phyloP scores from a whole-genome alignment of 2,113 vertebrate genomes.

The Poeciliopsis prolifica region DNA sequence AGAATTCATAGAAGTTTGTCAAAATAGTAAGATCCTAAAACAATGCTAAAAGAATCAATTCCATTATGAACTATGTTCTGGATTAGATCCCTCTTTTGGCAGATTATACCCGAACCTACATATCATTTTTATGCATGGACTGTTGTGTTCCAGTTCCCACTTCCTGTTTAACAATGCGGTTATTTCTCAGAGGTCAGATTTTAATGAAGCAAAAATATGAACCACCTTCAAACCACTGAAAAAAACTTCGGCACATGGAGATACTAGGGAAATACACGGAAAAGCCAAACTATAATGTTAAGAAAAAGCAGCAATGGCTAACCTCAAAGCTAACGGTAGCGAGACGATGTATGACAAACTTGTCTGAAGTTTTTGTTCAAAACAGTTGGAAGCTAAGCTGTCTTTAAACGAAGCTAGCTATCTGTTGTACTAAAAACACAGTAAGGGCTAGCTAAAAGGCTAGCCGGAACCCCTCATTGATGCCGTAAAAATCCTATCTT shows the following conservation, averaged over 20 bases:
- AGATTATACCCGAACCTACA: no score
- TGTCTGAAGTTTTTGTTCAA: neutral
- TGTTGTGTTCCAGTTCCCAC: no score
- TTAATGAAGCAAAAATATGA: no score
- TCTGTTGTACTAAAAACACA: neutral
- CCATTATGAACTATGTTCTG: no score
- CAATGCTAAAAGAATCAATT: no score
- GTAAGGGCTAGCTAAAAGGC: slow-evolving; percentile 16
- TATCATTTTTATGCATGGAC: no score
- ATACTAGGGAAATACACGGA: neutral
- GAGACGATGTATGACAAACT: neutral
- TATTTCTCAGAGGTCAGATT: no score
- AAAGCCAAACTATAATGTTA: neutral
- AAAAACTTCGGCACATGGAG: neutral
- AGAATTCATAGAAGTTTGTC: neutral
- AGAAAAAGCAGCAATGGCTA: slow-evolving; percentile 9
- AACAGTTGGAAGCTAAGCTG: fast-evolving
- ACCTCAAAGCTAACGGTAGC: slow-evolving; percentile 1
- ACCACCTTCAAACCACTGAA: neutral
- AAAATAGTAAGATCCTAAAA: neutral
- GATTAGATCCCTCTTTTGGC: no score
- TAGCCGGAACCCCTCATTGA: slow-evolving; percentile 30
- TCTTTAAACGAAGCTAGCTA: no score
- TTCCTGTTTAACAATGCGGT: no score
- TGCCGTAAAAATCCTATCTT: neutral